phyloP scores from a whole-genome alignment of 1,140 invertebrate species.

The Parapsyche elsis region DNA sequence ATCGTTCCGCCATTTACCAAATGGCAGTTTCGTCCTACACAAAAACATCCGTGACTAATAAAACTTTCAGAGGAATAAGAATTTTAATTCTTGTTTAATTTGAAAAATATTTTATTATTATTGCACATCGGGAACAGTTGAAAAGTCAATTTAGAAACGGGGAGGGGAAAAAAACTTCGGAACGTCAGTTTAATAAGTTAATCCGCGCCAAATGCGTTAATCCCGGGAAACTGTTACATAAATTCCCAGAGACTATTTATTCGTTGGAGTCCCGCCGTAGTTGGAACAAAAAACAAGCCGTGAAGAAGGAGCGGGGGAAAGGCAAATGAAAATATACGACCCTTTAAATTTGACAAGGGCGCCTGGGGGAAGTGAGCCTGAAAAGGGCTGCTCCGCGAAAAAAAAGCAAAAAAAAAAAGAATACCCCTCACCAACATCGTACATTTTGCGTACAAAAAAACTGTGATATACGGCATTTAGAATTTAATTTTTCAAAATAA shows the following conservation, averaged over 20 bases:
- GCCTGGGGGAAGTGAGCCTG: conserved; percentile 34
- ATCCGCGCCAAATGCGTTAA: conserved; percentile 38
- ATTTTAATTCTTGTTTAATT: too few species aligned
- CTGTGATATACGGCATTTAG: neutral
- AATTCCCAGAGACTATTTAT: conserved; percentile 53
- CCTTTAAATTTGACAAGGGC: conserved; percentile 53
- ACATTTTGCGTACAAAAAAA: neutral
- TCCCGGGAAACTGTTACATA: conserved; percentile 52
- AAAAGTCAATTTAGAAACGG: neutral
- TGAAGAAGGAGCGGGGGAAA: conserved; percentile 34
- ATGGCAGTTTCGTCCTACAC: neutral
- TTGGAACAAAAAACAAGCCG: conserved; percentile 46
- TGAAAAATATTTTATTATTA: too few species aligned
- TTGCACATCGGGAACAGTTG: neutral
- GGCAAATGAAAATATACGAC: conserved; percentile 54
- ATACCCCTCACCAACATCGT: neutral
- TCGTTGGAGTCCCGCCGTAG: conserved; percentile 33
- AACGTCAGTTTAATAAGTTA: conserved; percentile 22
- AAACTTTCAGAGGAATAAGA: too few species aligned
- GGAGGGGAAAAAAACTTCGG: neutral
- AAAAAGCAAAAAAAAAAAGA: conserved; percentile 29
- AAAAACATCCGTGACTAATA: too few species aligned
- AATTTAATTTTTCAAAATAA: conserved; percentile 8
- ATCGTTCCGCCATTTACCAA: conserved; percentile 11
- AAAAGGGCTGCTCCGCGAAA: conserved; percentile 21